phyloP scores from a whole-genome alignment of 2,888 invertebrate species.

The Flexamia atlantica region DNA sequence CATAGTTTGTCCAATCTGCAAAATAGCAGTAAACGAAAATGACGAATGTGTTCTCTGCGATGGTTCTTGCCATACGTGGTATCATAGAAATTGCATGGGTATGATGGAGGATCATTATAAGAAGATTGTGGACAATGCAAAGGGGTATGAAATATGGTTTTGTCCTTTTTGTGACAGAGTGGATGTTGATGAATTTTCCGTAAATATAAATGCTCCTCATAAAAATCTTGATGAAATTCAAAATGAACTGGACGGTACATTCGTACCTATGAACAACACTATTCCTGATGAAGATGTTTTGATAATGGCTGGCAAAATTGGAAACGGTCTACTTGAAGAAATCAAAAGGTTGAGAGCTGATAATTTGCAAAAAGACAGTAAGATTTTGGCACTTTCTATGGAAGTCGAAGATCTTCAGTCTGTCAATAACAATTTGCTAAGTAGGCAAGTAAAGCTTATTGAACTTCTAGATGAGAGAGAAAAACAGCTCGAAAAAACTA shows the following conservation, averaged over 20 bases:
- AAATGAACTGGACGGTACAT: background rate
- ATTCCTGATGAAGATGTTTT: background rate
- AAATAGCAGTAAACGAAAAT: background rate
- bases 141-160: constrained; percentile 3
- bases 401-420: background rate
- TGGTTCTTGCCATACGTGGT: background rate
- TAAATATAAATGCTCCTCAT: background rate
- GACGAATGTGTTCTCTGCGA: constrained; percentile 1
- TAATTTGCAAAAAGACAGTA: background rate
- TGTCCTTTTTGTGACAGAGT: background rate
- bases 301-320: background rate
- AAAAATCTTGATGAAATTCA: background rate
- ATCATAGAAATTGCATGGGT: constrained; percentile 10
- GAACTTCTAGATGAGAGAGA: background rate
- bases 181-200: background rate
- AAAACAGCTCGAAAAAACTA: background rate
- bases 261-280: background rate
- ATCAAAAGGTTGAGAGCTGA: background rate
- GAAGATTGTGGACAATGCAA: background rate
- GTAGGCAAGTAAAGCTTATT: background rate
- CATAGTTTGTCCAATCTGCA: background rate
- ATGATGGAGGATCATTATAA: constrained; percentile 32
- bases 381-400: background rate
- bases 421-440: background rate
- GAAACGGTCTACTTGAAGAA: background rate